Evolutionary conservation across 2,888 invertebrate species (phyloP), one percentile per base, ranked within the genome.

Genomic region (Teleiodes luculella): DNA sequence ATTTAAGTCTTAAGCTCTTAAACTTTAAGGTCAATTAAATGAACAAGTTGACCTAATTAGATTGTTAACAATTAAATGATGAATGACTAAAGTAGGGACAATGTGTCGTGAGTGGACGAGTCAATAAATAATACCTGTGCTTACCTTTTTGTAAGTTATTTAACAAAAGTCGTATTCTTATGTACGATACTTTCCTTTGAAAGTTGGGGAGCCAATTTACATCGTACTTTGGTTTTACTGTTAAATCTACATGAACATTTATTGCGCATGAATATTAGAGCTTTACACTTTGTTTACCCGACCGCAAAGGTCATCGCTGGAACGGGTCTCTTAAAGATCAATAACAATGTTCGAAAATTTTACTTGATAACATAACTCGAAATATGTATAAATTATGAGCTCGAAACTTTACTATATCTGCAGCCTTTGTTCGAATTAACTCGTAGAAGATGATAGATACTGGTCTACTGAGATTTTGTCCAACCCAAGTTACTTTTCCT

Each of bases 231-330:
- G n/a, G 20, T n/a, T 16, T 43, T 33, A 43, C 31, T 52, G 33
- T 65, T 37, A 50, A 46, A 49, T 45, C 54, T 49, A 55, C 52
- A 52, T 13, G 28, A 33, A 49, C 52, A 56, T 36, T 61, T 56
- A 59, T 60, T 57, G 47, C 24, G 48, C 58, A 54, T 60, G 57
- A 61, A 65, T 59, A 61, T 65, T 63, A 57, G 54, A 53, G 54
- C 61, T 57, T 59, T 60, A 61, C 59, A 31, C 49, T 46, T 49
- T 52, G 33, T 33, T n/a, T 33, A 3, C 11, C 10, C 33, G 33
- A 33, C 33, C 33, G 33, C 33, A 33, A 8, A 8, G n/a, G 8
- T 33, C n/a, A 43, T 43, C 18, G 39, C 18, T 41, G 39, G 39
- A 41, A 20, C 39, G 18, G 18, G 8, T 11, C 3, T 24, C 6